Evolutionary conservation across 1,140 invertebrate species (phyloP), one percentile per base, ranked within the genome.

Genomic region (Zophobas morio): DNA sequence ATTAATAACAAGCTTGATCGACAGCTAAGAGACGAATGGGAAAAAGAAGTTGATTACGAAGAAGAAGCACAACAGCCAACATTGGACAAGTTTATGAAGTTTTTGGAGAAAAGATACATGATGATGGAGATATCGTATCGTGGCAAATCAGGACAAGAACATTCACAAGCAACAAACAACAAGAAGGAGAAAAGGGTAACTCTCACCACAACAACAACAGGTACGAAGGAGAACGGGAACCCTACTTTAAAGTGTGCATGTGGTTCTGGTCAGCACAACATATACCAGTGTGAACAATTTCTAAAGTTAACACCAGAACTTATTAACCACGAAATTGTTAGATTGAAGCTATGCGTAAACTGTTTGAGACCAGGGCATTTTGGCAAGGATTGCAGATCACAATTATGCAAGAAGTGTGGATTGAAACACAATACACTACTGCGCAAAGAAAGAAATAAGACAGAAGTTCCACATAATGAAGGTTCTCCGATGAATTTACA

Each of bases 371-470:
- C 47, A 32, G 70, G 70, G 20, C 77, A 78, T 47, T 6, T 56
- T 4, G 73, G 57, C n/a, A 74, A 53, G 6, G n/a, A 74, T n/a
- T 81, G 79, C 74, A 81, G 53, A 60, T 81, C 77, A 36, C 6
- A 51, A 33, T 57, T 51, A 32, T 81, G 79, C 51, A 71, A 63
- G 4, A 70, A 49, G 6, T 81, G 80, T 46, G 51, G 34, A 35
- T 56, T 54, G 70, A 32, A 66, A n/a, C 75, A 80, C 47, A 75
- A 80, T 34, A 80, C 77, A n/a, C 70, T 79, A 42, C 36, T 80
- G 37, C 77, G 76, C 70, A 47, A 70, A 60, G 53, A 76, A 60
- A 4, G 8, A 51, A n/a, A 2, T 6, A 51, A 4, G 49, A n/a
- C 49, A 51, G 49, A 1, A 1, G 1, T n/a, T n/a, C 49, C 8